Conservation (phyloP, 2,113 vertebrate species). For the Origma solitaria region DNA sequence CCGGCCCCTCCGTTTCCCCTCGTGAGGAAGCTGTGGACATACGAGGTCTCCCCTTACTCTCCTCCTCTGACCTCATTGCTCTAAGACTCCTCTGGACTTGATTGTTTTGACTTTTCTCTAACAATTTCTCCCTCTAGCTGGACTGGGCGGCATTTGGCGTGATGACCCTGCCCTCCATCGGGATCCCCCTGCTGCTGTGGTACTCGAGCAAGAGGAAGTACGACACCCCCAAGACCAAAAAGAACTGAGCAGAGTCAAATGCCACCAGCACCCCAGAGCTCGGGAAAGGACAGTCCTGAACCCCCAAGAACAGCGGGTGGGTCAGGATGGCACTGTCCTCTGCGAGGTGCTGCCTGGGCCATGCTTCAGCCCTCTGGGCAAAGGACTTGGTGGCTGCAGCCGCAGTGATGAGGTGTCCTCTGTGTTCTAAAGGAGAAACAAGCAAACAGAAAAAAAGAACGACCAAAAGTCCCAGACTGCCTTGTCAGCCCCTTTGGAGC, state of each 20-base stretch:
- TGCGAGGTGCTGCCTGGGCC: not conserved
- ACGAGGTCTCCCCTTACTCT: not conserved
- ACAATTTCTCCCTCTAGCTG: slow-evolving; percentile 68
- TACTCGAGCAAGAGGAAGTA: slow-evolving; percentile 98
- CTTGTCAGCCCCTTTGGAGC: not conserved
- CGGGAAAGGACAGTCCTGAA: not conserved
- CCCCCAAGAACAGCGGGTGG: not conserved
- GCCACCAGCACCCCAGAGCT: not conserved
- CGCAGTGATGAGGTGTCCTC: not conserved
- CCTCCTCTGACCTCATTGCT: not conserved
- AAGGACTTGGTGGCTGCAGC: not conserved
- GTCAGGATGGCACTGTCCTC: not conserved
- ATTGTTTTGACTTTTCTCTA: not conserved
- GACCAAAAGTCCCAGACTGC: not conserved
- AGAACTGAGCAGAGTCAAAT: slow-evolving; percentile 77
- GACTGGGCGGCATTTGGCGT: slow-evolving; percentile 97
- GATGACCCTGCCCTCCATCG: slow-evolving; percentile 96
- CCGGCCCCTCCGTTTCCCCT: not conserved
- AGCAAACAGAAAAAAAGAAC: not conserved
- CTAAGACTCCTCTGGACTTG: rapidly evolving
- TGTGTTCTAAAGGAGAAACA: not conserved
- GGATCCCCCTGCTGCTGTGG: slow-evolving; percentile 94
- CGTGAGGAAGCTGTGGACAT: not conserved
- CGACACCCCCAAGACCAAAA: slow-evolving; percentile 88
- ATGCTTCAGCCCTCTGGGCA: not conserved